Conservation (phyloP, 2,888 invertebrate species). For the Embidobia sp. region DNA sequence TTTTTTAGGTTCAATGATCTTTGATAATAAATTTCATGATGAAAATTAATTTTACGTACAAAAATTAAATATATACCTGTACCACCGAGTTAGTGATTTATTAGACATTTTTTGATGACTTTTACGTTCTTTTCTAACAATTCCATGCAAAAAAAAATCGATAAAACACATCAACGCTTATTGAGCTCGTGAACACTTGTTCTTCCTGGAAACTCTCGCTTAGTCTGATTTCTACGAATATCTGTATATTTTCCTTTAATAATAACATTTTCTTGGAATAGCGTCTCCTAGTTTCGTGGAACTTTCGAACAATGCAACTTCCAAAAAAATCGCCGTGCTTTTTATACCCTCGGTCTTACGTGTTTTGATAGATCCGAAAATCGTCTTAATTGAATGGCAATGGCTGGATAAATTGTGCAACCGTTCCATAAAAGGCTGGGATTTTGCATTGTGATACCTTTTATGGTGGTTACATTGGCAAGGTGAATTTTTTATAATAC, state of each 20-base stretch:
- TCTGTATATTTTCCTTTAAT: constrained; percentile 46
- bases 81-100: too few species aligned
- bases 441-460: not conserved
- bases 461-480: not conserved
- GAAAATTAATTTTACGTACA: too few species aligned
- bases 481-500: not conserved
- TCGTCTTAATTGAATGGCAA: constrained; percentile 30
- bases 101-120: too few species aligned
- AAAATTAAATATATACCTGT: too few species aligned
- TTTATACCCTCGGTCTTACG: not conserved
- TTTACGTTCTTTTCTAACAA: too few species aligned
- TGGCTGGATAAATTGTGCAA: constrained; percentile 28
- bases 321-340: constrained; percentile 23
- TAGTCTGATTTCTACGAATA: constrained; percentile 25
- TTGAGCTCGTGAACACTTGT: constrained; percentile 22
- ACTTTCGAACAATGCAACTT: constrained; percentile 8
- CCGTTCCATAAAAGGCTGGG: constrained; percentile 9
- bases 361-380: constrained; percentile 33
- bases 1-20: too few species aligned
- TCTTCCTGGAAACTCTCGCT: constrained; percentile 26
- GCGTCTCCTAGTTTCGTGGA: constrained; percentile 16
- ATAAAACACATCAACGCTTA: not conserved
- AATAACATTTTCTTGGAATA: constrained; percentile 24
- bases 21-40: too few species aligned
- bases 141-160: too few species aligned